phyloP scores from a whole-genome alignment of 1,140 invertebrate genomes.

The Pseudobourletiella spinata region DNA sequence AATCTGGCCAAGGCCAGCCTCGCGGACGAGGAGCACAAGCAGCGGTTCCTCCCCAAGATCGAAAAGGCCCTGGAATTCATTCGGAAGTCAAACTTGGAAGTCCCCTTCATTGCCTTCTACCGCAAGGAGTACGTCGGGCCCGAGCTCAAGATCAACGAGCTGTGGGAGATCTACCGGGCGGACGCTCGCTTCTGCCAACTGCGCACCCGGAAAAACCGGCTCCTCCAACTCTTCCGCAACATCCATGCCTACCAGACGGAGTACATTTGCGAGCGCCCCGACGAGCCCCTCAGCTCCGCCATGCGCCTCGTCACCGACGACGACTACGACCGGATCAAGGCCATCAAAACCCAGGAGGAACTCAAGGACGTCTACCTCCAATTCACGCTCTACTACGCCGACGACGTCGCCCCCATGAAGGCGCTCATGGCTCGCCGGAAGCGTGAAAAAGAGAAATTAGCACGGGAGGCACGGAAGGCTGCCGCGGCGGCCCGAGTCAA shows the following conservation, averaged over 20 bases:
- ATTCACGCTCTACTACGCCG: constrained; percentile 85
- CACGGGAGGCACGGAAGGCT: constrained; percentile 38
- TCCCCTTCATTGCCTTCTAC: constrained; percentile 98
- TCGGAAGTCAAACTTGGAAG: constrained; percentile 87
- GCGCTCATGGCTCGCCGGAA: constrained; percentile 54
- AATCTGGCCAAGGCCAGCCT: background rate
- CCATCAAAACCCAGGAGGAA: constrained; percentile 80
- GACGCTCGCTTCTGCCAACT: constrained; percentile 94
- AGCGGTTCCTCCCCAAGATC: constrained; percentile 72
- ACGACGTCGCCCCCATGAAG: constrained; percentile 78
- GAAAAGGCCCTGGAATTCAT: constrained; percentile 92
- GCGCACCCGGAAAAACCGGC: constrained; percentile 71
- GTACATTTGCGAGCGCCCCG: constrained; percentile 68
- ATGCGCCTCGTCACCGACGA: constrained; percentile 74
- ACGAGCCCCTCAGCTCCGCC: constrained; percentile 71
- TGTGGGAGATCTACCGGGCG: constrained; percentile 95
- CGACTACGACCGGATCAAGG: constrained; percentile 71
- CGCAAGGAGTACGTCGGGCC: constrained; percentile 95
- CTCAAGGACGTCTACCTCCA: constrained; percentile 86
- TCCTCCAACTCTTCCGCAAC: constrained; percentile 74
- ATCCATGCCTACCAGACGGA: constrained; percentile 88
- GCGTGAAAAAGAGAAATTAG: constrained; percentile 43
- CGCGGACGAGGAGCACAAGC: constrained; percentile 1
- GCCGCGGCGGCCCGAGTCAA: constrained; percentile 36
- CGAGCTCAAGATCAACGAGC: constrained; percentile 85